Evolutionary conservation across 2,888 invertebrate genomes (phyloP).

Genomic region (Brachynemurus nebulosus): DNA sequence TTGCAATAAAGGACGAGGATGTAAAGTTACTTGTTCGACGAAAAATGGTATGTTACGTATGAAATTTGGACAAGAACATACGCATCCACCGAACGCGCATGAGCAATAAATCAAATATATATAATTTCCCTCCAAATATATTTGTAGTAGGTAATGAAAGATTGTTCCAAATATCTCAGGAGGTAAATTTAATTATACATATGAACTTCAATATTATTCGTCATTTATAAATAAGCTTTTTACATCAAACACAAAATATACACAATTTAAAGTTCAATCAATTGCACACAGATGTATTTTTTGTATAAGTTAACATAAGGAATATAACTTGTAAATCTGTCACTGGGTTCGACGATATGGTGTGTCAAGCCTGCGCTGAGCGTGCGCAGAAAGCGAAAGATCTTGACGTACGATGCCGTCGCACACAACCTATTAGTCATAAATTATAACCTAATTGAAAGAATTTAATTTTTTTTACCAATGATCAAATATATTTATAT

Average conservation of each 20-base stretch:
- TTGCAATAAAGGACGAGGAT: constrained; percentile 3
- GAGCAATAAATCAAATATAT: not conserved
- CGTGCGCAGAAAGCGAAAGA: too few species aligned
- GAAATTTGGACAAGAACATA: constrained; percentile 6
- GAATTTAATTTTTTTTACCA: too few species aligned
- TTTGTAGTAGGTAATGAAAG: not conserved
- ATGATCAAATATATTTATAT: too few species aligned
- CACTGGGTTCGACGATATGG: too few species aligned
- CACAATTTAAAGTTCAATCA: too few species aligned
- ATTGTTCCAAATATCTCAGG: not conserved
- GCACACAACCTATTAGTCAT: too few species aligned
- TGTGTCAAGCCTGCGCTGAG: too few species aligned
- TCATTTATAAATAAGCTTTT: not conserved
- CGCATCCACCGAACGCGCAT: constrained; percentile 8
- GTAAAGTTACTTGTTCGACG: constrained; percentile 7
- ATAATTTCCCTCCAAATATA: not conserved
- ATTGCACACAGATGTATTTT: too few species aligned
- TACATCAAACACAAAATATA: not conserved
- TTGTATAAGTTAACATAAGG: too few species aligned
- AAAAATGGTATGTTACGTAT: constrained; percentile 7
- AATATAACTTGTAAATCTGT: too few species aligned
- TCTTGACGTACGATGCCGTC: too few species aligned
- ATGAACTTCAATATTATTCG: constrained; percentile 1
- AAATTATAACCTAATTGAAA: too few species aligned
- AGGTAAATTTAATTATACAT: not conserved